These are phyloP conservation scores for Acanthopleura granulata DNA, from an alignment of 2,888 invertebrate species.

Conservation along the genomic window DNA sequence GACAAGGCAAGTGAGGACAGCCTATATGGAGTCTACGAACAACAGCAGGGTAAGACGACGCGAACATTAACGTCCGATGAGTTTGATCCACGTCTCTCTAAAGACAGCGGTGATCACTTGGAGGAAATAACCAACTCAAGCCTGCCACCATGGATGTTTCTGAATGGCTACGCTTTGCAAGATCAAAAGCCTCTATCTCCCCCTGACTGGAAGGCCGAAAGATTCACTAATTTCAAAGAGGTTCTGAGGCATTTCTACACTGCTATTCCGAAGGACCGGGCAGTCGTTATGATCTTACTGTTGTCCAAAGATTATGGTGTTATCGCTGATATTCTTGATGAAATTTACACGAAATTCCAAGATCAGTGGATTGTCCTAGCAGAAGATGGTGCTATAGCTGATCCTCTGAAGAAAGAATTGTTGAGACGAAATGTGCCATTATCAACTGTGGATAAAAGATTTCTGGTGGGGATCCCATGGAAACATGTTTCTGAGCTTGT, in stretches of 20 bases:
- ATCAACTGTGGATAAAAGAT: constrained; percentile 31
- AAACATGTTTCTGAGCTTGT: constrained; percentile 38
- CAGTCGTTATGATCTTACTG: constrained; percentile 41
- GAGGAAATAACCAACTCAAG: constrained; percentile 36
- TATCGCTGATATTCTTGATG: constrained; percentile 42
- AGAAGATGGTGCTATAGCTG: constrained; percentile 36
- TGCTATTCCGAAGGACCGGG: constrained; percentile 41
- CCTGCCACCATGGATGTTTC: constrained; percentile 44
- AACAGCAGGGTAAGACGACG: neutral
- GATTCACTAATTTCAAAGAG: constrained; percentile 45
- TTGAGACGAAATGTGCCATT: constrained; percentile 32
- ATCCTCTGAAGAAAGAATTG: constrained; percentile 35
- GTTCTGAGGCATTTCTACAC: constrained; percentile 36
- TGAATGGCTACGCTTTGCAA: constrained; percentile 43
- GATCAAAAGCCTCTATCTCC: constrained; percentile 27
- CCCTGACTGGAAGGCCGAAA: constrained; percentile 41
- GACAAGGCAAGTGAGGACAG: neutral
- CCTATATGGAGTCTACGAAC: neutral
- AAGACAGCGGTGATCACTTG: neutral
- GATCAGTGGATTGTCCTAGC: constrained; percentile 47
- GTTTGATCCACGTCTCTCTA: neutral
- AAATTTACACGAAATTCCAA: constrained; percentile 38
- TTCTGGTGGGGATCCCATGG: constrained; percentile 49
- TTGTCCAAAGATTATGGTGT: constrained; percentile 43
- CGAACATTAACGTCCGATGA: neutral